Base-by-base conservation (phyloP, 2,113 vertebrate genomes). In the Cairina moschata region DNA sequence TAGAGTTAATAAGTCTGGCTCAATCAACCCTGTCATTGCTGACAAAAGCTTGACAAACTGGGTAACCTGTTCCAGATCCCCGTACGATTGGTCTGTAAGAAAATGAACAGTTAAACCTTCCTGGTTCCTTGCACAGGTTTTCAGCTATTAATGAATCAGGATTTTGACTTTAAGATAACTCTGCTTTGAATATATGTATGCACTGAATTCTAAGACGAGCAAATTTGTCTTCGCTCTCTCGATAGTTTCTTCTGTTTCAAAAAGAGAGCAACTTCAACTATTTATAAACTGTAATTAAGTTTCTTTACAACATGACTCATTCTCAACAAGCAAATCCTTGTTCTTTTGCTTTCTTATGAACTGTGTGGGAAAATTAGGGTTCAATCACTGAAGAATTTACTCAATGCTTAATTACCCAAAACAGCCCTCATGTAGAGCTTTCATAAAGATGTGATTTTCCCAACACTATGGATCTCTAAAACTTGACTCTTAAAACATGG, bases 211-310 rank as follows among this genome's bases (percentile, higher is more conserved):
- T 86, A 83, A 83, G 93, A 86, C 76, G 86, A 94, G 86, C 34
- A 88, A 68, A 95, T 84, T 46, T 72, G 5, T 77, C 58, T 88
- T 93, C 78, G 5, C 20, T 56, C 94, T 94, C 90, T 88, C 4
- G 2, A 25, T 94, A 72, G 90, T 86, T 96, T 96, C 83, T 90
- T 96, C 50, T 2, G 22, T 90, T 93, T 96, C 69, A 86, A 91
- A 96, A 96, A 96, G 92, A 96, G 95, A 96, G 80, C 93, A 96
- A 84, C 94, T 97, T 94, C 88, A 86, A 94, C 95, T 96, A 95
- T 96, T 97, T 96, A 96, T 97, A 96, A 97, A 93, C 88, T 90
- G 76, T 93, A 95, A 95, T 96, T 96, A 96, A 96, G 73, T 96
- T 92, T 95, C 96, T 97, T 95, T 95, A 54, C 87, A 85, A 73